Conservation (phyloP, 1,140 invertebrate genomes). For the Venustaconcha ellipsiformis region DNA sequence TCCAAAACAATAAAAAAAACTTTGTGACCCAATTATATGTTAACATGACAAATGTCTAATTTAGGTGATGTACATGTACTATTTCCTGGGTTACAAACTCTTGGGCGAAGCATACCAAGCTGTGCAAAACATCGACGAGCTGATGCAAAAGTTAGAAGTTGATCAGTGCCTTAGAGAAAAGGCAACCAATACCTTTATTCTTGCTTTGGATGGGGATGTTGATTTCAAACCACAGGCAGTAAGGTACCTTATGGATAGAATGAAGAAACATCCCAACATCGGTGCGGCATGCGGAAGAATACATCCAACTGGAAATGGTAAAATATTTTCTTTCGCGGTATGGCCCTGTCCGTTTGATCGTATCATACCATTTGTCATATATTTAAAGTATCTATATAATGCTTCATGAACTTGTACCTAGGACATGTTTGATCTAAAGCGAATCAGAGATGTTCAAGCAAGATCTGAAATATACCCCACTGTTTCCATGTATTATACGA, state of each 20-base stretch:
- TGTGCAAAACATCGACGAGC: conserved; percentile 89
- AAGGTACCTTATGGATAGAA: conserved; percentile 72
- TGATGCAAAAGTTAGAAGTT: conserved; percentile 80
- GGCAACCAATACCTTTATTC: conserved; percentile 75
- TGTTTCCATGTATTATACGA: too few species aligned
- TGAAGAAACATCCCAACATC: conserved; percentile 73
- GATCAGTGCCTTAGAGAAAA: conserved; percentile 87
- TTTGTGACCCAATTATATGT: too few species aligned
- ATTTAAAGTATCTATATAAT: too few species aligned
- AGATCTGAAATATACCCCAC: too few species aligned
- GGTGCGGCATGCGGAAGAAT: conserved; percentile 75
- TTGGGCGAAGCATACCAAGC: conserved; percentile 70
- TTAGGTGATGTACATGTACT: conserved; percentile 99
- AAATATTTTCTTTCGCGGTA: too few species aligned
- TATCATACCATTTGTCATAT: too few species aligned
- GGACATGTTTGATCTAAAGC: too few species aligned
- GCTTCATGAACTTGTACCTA: too few species aligned
- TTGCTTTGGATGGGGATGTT: conserved; percentile 75
- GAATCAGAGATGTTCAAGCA: too few species aligned
- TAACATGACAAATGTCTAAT: neutral
- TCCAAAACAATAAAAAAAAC: too few species aligned
- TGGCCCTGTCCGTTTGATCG: too few species aligned
- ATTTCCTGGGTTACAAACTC: conserved; percentile 77
- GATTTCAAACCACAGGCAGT: conserved; percentile 74
- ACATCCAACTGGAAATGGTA: conserved; percentile 71